These are phyloP conservation scores for Crossaster papposus DNA, from an alignment of 53 echinoderm and acorn worm genomes.

Conservation along the genomic window DNA sequence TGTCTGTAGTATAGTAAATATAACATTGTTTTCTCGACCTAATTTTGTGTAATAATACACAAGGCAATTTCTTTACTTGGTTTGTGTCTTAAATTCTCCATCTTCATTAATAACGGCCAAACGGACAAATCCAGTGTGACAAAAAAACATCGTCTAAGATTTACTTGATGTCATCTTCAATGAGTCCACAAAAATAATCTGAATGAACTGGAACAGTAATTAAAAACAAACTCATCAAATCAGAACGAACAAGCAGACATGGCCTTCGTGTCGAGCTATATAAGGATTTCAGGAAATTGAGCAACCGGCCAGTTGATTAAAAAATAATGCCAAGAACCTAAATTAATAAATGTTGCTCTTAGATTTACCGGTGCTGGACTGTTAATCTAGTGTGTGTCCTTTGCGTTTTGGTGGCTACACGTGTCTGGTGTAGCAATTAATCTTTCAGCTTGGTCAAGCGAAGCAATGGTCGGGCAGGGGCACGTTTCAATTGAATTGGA, in stretches of 20 bases:
- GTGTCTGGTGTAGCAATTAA: constrained; percentile 32
- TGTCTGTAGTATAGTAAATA: no score
- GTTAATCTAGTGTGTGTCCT: constrained; percentile 36
- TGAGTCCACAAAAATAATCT: background rate
- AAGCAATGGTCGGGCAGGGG: background rate
- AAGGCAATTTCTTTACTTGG: background rate
- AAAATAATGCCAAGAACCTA: constrained; percentile 19
- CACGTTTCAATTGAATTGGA: background rate
- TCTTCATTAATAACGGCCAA: background rate
- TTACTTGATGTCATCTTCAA: background rate
- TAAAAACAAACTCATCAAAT: background rate
- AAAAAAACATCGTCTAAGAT: no score
- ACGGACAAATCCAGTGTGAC: background rate
- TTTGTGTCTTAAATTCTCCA: background rate
- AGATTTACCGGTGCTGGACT: constrained; percentile 1
- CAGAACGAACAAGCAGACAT: background rate
- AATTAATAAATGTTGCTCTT: constrained; percentile 14
- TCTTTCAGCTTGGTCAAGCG: background rate
- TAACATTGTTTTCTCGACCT: no score
- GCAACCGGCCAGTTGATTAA: constrained; percentile 28
- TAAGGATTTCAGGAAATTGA: constrained; percentile 22
- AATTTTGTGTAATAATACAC: background rate
- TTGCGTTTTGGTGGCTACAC: constrained; percentile 9
- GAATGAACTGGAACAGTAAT: background rate
- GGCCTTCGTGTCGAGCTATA: background rate